Base-by-base conservation (phyloP, 1,140 invertebrate species). In the Tachypleus tridentatus region DNA sequence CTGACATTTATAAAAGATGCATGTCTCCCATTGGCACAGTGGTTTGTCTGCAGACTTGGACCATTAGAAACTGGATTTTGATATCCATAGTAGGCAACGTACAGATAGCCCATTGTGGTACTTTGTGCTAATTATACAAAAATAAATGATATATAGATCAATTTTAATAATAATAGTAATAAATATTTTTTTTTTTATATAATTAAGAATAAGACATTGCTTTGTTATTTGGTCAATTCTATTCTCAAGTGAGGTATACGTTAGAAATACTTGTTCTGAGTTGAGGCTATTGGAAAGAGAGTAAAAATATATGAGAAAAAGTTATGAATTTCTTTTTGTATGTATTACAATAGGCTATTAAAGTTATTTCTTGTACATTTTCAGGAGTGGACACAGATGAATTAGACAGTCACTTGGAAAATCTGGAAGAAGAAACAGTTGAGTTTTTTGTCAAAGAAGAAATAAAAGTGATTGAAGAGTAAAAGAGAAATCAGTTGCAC, bases 371-470 rank as follows among this genome's bases (percentile, higher is more conserved):
- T 29, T 29, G 29, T 29, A 29, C 29, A 70, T 68, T 82, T 82
- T 64, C 77, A 96, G 92, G 90, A 77, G 83, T 94, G 67, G 93
- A 97, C 74, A 96, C 93, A 6, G 93, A 98, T 79, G 87, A 88
- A 75, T 78, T 94, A 68, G 87, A 89, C 75, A 86, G 85, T 57
- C 87, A 94, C 73, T 84, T 84, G 52, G 85, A 87, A 69, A 93
- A 95, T 73, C 85, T 94, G 71, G 91, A 95, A 75, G 93, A 97
- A 76, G 94, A 97, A 82, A 83, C 89, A 74, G 86, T 97, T 73
- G 94, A 97, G 86, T 96, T 97, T 86, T 90, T 98, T 81, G 85
- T 97, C 73, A 97, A 96, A 82, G 93, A 97, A 82, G 94, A 97
- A 84, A 84, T 56, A 49, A 56, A 56, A 5, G 49, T 66, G 29